Base-by-base conservation (phyloP, 2,797 vertebrate species). In the Poecilia wingei region DNA sequence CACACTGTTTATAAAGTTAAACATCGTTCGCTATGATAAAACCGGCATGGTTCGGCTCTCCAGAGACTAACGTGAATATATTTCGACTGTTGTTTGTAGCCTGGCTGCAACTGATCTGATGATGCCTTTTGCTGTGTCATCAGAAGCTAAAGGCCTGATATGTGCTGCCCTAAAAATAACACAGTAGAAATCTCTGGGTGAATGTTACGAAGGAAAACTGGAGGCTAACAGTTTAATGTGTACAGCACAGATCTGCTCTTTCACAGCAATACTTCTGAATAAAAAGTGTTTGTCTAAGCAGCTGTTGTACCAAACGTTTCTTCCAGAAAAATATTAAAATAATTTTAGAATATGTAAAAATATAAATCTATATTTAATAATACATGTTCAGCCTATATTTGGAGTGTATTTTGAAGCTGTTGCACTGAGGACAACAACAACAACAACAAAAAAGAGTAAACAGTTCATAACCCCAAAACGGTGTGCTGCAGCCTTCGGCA, bases 101-200 rank as follows among this genome's bases (percentile, higher is more conserved):
- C 16, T 47, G 41, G 43, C 57, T 75, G 12, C 18, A 75, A 47
- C 74, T 61, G 41, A 75, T 31, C 74, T 75, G 74, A 33, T 61
- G 39, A 57, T 45, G 39, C 59, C 73, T 53, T 51, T 31, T 12
- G n/a, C 39, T 45, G 53, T 59, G 53, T 75, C 73, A 75, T 28
- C 74, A 64, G 57, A 45, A 75, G 57, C 43, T 75, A 25, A 47
- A 45, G 41, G 72, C 57, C 39, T 59, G 39, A 75, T 13, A 28
- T 31, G 13, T 36, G 28, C 55, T 75, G 41, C n/a, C n/a, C 43
- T 59, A 45, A 75, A 75, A 64, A 75, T 47, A 75, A 53, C 73
- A 31, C 39, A 9, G 25, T 59, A 20, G 74, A 59, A 33, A 28
- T 33, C n/a, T 46, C 55, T 31, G 31, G 57, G 74, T 45, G 33